Evolutionary conservation across 2,113 vertebrate species (phyloP), one percentile per base, ranked within the genome.

Genomic region (Apodemus speciosus): DNA sequence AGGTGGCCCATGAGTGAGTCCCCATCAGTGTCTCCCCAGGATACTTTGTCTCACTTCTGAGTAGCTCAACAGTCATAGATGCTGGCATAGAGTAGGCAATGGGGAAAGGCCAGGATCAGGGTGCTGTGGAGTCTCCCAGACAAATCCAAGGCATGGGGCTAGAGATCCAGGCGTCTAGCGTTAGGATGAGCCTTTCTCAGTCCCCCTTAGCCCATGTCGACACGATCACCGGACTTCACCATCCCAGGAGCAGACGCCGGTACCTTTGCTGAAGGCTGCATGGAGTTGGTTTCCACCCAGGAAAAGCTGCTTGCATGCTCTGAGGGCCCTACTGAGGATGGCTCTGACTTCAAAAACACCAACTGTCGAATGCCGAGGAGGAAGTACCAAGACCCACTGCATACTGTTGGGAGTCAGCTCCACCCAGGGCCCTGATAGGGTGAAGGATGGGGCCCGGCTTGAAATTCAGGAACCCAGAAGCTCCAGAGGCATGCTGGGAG

Each of bases 21-120:
- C 46, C 16, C 16, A 9, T 11, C 25, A 10, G 6, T 0, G 0
- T 68, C 40, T 49, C 10, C 71, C 43, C 14, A 0, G 5, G 27
- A 38, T 58, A 20, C 23, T 0, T 0, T 0, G 2, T 30, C 0
- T 13, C 32, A 32, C 53, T 46, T 62, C n/a, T 10, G 2, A 6
- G 76, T 43, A 83, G 21, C 43, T 46, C 73, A 53, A 32, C 1
- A 18, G 3, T 21, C 68, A 32, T 38, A 71, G 23, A 46, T 10
- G 30, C 3, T 30, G 79, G 73, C 60, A 15, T 0, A 0, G 6
- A 40, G 14, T 32, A 6, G 0, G 49, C n/a, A 16, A 53, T 16
- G 51, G 60, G n/a, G 68, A 72, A 81, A n/a, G 85, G 56, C 14
- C 10, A 58, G 53, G 27, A 14, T 51, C 20, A 46, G 15, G 53